Evolutionary conservation across 1,140 invertebrate species (phyloP).

Genomic region (Helicoverpa zea): DNA sequence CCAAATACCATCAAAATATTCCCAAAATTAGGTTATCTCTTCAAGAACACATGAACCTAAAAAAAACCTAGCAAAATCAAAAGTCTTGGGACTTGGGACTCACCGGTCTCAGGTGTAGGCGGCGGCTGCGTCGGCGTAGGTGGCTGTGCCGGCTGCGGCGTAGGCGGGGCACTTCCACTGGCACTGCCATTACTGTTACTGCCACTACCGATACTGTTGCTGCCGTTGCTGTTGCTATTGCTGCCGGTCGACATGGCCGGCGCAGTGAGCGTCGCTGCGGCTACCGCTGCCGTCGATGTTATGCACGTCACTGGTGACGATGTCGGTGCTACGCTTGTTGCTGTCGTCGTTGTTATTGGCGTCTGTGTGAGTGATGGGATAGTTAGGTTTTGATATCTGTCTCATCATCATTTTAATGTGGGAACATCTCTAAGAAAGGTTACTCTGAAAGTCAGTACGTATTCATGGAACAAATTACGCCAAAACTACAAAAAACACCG

Average conservation of each 20-base stretch:
- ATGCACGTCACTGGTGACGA: constrained; percentile 32
- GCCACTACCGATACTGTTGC: constrained; percentile 22
- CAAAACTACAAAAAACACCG: no score
- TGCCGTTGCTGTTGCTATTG: constrained; percentile 41
- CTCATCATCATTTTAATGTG: no score
- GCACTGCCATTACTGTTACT: constrained; percentile 47
- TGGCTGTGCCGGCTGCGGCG: constrained; percentile 72
- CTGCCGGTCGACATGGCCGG: constrained; percentile 13
- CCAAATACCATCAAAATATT: no score
- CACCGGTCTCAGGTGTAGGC: constrained; percentile 76
- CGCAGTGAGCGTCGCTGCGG: constrained; percentile 26
- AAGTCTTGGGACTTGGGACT: constrained; percentile 47
- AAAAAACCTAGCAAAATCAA: no score
- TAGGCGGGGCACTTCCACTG: constrained; percentile 65
- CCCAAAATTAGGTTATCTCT: no score
- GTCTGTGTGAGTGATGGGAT: not conserved
- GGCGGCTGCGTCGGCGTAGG: constrained; percentile 72
- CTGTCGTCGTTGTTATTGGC: constrained; percentile 40
- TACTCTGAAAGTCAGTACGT: no score
- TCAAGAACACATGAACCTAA: no score
- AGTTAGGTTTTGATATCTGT: not conserved
- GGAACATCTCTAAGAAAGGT: no score
- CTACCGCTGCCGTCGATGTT: constrained; percentile 36
- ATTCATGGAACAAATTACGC: no score
- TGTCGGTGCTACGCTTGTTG: not conserved